phyloP scores from a whole-genome alignment of 2,888 invertebrate species.

The Atrina japonica region DNA sequence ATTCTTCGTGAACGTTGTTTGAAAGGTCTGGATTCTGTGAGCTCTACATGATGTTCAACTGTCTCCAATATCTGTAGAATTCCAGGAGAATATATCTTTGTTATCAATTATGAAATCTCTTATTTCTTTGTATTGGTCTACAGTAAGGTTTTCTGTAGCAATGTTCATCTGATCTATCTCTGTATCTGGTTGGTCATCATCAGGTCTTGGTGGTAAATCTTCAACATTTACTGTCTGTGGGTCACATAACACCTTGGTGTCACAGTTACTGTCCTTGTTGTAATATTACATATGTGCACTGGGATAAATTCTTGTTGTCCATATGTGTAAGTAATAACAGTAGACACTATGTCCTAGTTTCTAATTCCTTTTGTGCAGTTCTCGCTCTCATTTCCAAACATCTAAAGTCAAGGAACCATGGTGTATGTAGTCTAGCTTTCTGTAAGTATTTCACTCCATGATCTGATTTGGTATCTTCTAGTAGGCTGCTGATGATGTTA shows the following conservation, averaged over 20 bases:
- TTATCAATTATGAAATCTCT: background rate
- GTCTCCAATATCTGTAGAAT: background rate
- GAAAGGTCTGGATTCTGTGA: background rate
- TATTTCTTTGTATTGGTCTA: background rate
- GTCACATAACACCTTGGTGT: slow-evolving; percentile 5
- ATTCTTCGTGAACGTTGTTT: slow-evolving; percentile 3
- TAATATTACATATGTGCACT: slow-evolving; percentile 13
- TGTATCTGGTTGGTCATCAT: background rate
- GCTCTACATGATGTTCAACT: background rate
- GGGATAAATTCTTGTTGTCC: background rate
- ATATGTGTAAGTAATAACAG: slow-evolving; percentile 8
- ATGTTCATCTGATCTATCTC: background rate
- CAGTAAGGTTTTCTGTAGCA: background rate
- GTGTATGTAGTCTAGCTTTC: slow-evolving; percentile 23
- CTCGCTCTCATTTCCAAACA: slow-evolving; percentile 19
- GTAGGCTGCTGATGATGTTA: background rate
- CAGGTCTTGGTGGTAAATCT: background rate
- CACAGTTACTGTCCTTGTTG: slow-evolving; percentile 10
- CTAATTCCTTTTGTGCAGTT: slow-evolving; percentile 14
- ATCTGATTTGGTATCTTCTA: slow-evolving; percentile 3
- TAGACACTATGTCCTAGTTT: slow-evolving; percentile 10
- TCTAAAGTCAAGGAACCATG: slow-evolving; percentile 35
- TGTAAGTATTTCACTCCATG: slow-evolving; percentile 25
- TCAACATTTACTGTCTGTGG: slow-evolving; percentile 10
- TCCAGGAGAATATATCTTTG: slow-evolving; percentile 13